Percentiles rank a stretch among this genome's conserved stretches.
phyloP scores from a whole-genome alignment of 2,888 invertebrate genomes.

The Reticulitermes lucifugus region DNA sequence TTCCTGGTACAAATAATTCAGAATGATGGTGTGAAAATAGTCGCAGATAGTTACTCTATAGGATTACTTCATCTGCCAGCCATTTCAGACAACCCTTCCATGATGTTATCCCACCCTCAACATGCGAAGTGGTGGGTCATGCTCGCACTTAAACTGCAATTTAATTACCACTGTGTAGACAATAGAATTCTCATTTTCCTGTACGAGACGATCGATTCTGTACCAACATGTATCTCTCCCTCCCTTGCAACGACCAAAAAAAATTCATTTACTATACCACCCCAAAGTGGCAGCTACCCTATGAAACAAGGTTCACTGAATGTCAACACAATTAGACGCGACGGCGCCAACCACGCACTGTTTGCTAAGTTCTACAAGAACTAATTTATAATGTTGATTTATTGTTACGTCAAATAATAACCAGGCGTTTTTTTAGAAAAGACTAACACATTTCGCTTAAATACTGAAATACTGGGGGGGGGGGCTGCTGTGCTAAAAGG shows the following conservation, averaged over 20 bases:
- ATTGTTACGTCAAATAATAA: no score
- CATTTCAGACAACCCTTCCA: slow-evolving; percentile 14
- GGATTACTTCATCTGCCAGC: not conserved
- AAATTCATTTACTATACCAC: no score
- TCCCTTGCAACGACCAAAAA: not conserved
- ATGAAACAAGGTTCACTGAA: no score
- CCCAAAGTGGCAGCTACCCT: no score
- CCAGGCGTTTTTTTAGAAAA: no score
- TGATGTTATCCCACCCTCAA: slow-evolving; percentile 18
- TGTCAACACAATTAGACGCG: no score
- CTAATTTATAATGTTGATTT: no score
- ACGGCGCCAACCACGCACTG: no score
- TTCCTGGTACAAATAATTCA: not conserved
- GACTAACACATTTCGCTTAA: no score
- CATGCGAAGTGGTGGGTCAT: not conserved
- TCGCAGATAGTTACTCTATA: not conserved
- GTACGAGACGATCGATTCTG: not conserved
- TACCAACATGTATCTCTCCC: not conserved
- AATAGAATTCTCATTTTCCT: slow-evolving; percentile 13
- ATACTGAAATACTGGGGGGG: no score
- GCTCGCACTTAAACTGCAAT: slow-evolving; percentile 15
- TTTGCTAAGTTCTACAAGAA: no score
- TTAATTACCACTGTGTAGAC: slow-evolving; percentile 3
- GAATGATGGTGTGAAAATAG: not conserved
- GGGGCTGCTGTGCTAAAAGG: no score